Evolutionary conservation across 2,888 invertebrate genomes (phyloP).

Genomic region (Drosophila nigricruria): DNA sequence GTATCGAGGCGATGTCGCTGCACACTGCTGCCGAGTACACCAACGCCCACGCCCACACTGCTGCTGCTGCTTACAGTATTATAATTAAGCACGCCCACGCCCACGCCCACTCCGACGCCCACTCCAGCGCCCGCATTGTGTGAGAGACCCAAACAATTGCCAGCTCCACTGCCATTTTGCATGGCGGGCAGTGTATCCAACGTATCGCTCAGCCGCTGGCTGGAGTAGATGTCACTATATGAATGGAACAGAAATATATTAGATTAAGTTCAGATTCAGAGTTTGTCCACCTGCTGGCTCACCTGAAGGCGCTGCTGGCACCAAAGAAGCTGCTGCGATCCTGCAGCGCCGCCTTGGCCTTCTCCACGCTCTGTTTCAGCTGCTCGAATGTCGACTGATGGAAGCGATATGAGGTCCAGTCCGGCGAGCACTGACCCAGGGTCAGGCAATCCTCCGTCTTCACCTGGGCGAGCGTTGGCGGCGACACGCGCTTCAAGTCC

Average conservation of each 20-base stretch:
- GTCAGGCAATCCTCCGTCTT: conserved; percentile 86
- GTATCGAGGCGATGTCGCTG: conserved; percentile 85
- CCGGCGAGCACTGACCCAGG: conserved; percentile 87
- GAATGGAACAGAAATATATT: neutral
- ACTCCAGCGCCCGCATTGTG: conserved; percentile 75
- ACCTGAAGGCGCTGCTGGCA: conserved; percentile 90
- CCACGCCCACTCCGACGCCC: conserved; percentile 54
- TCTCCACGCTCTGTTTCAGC: conserved; percentile 95
- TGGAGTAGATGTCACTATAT: conserved; percentile 85
- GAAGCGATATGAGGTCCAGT: conserved; percentile 92
- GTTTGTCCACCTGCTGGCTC: conserved; percentile 50
- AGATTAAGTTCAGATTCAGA: neutral
- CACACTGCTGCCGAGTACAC: conserved; percentile 77
- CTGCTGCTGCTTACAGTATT: conserved; percentile 83
- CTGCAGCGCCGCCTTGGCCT: conserved; percentile 94
- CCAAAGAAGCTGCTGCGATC: conserved; percentile 90
- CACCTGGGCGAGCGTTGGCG: conserved; percentile 84
- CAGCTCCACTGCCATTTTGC: conserved; percentile 77
- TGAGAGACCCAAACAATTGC: conserved; percentile 82
- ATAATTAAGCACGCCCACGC: conserved; percentile 64
- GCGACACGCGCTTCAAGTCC: conserved; percentile 90
- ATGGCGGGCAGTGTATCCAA: conserved; percentile 82
- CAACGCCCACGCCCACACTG: conserved; percentile 65
- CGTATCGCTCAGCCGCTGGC: conserved; percentile 84
- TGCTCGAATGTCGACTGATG: conserved; percentile 96